Percentiles rank a stretch among this genome's conserved stretches.
phyloP scores from a whole-genome alignment of 1,140 invertebrate species.

The Procambarus virginalis region DNA sequence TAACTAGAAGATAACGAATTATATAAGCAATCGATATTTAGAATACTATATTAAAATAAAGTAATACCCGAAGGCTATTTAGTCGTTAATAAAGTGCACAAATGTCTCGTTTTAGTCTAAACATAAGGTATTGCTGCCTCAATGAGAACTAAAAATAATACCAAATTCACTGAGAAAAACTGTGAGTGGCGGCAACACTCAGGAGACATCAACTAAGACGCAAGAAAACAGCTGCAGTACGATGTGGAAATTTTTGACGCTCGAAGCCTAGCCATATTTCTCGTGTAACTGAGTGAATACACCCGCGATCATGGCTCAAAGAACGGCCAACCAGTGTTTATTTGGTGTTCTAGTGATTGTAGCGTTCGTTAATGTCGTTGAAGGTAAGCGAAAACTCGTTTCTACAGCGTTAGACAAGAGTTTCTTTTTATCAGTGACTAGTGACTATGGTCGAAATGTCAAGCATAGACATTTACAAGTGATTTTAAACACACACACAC shows the following conservation, averaged over 20 bases:
- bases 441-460: neutral
- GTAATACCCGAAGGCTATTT: too few species aligned
- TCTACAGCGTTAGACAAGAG: neutral
- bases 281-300: neutral
- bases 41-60: too few species aligned
- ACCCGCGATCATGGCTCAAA: neutral
- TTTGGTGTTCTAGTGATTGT: neutral
- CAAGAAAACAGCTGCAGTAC: neutral
- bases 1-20: too few species aligned
- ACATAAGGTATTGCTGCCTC: too few species aligned
- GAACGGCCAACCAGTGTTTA: neutral
- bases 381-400: conserved; percentile 6
- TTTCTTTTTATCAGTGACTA: neutral
- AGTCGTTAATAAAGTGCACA: too few species aligned
- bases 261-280: neutral
- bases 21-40: too few species aligned
- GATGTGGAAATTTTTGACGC: neutral
- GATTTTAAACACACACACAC: too few species aligned
- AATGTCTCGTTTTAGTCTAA: too few species aligned
- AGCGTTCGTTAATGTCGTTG: neutral
- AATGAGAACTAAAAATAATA: too few species aligned
- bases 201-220: neutral
- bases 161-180: too few species aligned
- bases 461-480: neutral
- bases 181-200: too few species aligned